Percentiles rank a stretch among this genome's conserved stretches.
These are phyloP conservation scores for Drosophila asahinai DNA, from an alignment of 1,140 invertebrate genomes.

Conservation along the genomic window DNA sequence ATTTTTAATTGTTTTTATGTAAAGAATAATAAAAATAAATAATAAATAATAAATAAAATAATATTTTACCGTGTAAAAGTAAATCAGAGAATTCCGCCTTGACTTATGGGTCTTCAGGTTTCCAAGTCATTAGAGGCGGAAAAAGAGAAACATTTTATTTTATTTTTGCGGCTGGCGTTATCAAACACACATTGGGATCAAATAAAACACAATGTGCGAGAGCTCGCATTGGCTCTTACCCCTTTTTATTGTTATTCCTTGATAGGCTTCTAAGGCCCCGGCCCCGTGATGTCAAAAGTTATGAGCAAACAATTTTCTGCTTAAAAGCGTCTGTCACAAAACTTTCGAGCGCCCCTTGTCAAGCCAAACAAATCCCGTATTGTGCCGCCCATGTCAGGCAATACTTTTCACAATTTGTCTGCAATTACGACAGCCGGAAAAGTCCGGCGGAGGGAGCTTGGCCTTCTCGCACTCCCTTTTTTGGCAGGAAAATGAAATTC, in stretches of 20 bases:
- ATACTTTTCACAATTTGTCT: conserved; percentile 72
- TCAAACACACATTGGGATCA: conserved; percentile 29
- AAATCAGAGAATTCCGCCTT: background rate
- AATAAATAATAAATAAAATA: too few relatives aligned
- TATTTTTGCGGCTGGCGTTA: conserved; percentile 23
- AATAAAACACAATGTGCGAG: conserved; percentile 37
- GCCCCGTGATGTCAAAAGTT: conserved; percentile 59
- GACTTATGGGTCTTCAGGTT: conserved; percentile 25
- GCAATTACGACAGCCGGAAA: conserved; percentile 65
- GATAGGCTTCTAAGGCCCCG: conserved; percentile 34
- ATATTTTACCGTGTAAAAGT: conserved; percentile 9
- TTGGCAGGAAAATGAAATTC: conserved; percentile 35
- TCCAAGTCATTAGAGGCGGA: conserved; percentile 40
- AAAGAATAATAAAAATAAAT: too few relatives aligned
- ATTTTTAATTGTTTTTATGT: background rate
- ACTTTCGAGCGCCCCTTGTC: conserved; percentile 72
- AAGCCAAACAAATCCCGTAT: conserved; percentile 52
- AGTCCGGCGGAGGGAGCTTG: conserved; percentile 32
- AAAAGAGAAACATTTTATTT: conserved; percentile 22
- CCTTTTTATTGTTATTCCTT: conserved; percentile 47
- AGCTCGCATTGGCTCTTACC: conserved; percentile 8
- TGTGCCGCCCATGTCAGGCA: conserved; percentile 44
- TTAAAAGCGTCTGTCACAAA: conserved; percentile 81
- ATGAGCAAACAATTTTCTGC: conserved; percentile 82
- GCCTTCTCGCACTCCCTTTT: background rate